These are phyloP conservation scores for Tineola bisselliella DNA, from an alignment of 2,888 invertebrate species.

Conservation along the genomic window DNA sequence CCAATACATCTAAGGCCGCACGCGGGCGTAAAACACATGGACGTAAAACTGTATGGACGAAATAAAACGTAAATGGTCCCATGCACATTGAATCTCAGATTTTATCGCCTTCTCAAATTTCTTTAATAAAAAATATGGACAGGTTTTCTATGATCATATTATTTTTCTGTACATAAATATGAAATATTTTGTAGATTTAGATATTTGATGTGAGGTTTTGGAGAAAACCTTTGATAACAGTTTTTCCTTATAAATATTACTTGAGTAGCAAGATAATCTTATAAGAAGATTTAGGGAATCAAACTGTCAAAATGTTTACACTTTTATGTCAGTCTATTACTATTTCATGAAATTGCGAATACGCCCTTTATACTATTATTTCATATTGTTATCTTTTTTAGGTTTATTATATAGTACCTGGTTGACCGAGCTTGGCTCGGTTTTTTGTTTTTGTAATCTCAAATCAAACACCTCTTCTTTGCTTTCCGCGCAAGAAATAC, in stretches of 20 bases:
- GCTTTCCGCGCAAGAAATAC: too few relatives aligned
- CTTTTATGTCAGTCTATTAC: neutral
- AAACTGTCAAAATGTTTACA: neutral
- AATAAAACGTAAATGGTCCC: constrained; percentile 49
- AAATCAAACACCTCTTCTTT: too few relatives aligned
- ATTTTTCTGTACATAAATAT: neutral
- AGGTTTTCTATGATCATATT: neutral
- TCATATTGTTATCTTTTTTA: neutral
- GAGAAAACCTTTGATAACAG: neutral
- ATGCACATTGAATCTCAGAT: constrained; percentile 42
- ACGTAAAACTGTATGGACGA: constrained; percentile 48
- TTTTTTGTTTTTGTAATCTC: too few relatives aligned
- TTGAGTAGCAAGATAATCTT: neutral
- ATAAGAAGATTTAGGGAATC: neutral
- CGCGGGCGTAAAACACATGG: constrained; percentile 39
- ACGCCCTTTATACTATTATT: neutral
- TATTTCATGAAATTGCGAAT: neutral
- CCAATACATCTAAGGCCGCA: constrained; percentile 36
- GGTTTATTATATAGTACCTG: too few relatives aligned
- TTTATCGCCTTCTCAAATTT: constrained; percentile 45
- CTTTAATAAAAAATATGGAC: constrained; percentile 22
- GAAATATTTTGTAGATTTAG: neutral
- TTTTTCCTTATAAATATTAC: neutral
- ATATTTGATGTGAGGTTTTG: neutral
- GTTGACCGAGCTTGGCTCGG: too few relatives aligned